Percentiles rank a stretch among this genome's conserved stretches.
Conservation (phyloP, 1,140 invertebrate genomes). For the Psilanteris sp. region DNA sequence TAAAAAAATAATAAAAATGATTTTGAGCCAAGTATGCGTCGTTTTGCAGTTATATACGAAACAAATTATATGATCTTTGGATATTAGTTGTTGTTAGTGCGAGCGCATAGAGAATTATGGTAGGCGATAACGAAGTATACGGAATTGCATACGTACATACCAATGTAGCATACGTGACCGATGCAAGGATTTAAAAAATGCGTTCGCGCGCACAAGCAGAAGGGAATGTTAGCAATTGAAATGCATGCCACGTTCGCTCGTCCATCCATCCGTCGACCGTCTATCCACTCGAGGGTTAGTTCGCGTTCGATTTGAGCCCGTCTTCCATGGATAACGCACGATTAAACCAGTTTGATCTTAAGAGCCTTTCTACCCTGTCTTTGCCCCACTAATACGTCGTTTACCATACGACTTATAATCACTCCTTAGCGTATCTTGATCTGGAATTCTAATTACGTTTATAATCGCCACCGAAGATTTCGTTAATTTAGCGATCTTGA, state of each 20-base stretch:
- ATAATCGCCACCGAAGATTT: slow-evolving; percentile 9
- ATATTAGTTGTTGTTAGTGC: no score
- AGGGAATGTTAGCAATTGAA: slow-evolving; percentile 12
- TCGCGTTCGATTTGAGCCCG: slow-evolving; percentile 27
- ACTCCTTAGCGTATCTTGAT: slow-evolving; percentile 24
- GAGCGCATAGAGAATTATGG: slow-evolving; percentile 14
- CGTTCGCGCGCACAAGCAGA: background rate
- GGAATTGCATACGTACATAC: slow-evolving; percentile 21
- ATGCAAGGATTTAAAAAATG: slow-evolving; percentile 16
- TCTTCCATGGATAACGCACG: slow-evolving; percentile 28
- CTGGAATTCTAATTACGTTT: slow-evolving; percentile 29
- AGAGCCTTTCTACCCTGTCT: slow-evolving; percentile 9
- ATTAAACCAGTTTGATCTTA: slow-evolving; percentile 43
- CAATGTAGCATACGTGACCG: slow-evolving; percentile 11
- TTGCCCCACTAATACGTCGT: slow-evolving; percentile 10
- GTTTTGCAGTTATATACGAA: no score
- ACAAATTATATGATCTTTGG: no score
- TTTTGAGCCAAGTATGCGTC: no score
- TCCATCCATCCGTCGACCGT: slow-evolving; percentile 26
- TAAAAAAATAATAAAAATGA: no score
- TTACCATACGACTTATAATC: slow-evolving; percentile 28
- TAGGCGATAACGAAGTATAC: slow-evolving; percentile 13
- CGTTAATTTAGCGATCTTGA: slow-evolving; percentile 28
- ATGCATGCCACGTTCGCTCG: slow-evolving; percentile 25
- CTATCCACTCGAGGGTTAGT: slow-evolving; percentile 21